Percentiles rank a stretch among this genome's conserved stretches.
These are phyloP conservation scores for Corythornis madagascariensis DNA, from an alignment of 2,113 vertebrate species.

Conservation along the genomic window DNA sequence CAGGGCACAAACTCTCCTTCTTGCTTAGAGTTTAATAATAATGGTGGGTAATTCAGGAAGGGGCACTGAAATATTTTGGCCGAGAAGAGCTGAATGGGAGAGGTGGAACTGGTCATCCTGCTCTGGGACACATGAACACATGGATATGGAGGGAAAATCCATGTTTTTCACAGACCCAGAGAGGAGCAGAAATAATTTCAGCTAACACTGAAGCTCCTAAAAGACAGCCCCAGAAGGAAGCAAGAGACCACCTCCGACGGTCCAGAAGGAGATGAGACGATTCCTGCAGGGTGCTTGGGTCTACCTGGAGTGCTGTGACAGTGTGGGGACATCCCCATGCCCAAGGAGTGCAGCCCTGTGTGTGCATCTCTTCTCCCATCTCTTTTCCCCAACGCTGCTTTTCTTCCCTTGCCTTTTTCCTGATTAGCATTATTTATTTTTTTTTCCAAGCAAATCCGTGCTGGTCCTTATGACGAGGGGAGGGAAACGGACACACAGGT, in stretches of 20 bases:
- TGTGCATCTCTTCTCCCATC: not conserved
- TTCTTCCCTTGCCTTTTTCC: accelerated
- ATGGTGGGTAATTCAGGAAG: not conserved
- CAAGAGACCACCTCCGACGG: accelerated
- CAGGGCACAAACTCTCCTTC: not conserved
- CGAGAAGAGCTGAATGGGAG: not conserved
- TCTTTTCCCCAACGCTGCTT: not conserved
- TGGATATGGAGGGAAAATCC: accelerated
- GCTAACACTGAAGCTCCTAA: not conserved
- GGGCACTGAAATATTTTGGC: not conserved
- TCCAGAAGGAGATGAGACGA: accelerated
- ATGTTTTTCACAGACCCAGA: not conserved
- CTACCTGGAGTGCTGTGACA: not conserved
- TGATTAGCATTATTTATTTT: not conserved
- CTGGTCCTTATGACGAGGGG: not conserved
- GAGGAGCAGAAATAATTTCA: accelerated
- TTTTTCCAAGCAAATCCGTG: accelerated
- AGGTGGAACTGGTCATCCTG: not conserved
- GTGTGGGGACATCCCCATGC: accelerated
- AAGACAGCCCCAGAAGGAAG: not conserved
- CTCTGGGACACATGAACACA: not conserved
- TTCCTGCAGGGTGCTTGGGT: not conserved
- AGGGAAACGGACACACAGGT: accelerated
- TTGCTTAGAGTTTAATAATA: not conserved
- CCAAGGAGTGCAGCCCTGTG: accelerated